Evolutionary conservation across 2,888 invertebrate species (phyloP).

Genomic region (Itoplectis maculator): DNA sequence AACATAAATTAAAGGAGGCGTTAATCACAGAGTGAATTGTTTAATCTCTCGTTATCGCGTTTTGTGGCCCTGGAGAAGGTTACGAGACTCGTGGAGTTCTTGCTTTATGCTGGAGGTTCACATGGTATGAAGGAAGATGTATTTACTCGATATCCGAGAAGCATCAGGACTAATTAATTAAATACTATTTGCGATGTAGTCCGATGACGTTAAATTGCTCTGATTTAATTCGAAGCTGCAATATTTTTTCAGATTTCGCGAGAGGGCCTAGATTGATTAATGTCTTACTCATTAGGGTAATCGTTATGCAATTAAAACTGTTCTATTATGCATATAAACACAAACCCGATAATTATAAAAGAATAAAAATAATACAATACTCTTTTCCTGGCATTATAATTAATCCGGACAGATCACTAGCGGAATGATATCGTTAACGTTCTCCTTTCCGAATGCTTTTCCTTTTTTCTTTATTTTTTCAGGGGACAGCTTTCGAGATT

Average conservation of each 20-base stretch:
- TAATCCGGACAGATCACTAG: background rate
- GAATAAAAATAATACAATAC: background rate
- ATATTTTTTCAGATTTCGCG: no score
- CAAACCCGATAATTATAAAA: background rate
- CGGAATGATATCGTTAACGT: background rate
- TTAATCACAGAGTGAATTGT: slow-evolving; percentile 51
- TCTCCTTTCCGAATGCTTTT: background rate
- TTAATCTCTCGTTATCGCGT: slow-evolving; percentile 29
- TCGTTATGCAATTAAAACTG: no score
- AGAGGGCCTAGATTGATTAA: no score
- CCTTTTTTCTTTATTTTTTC: background rate
- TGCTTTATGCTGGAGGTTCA: background rate
- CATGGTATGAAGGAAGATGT: background rate
- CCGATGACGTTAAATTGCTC: background rate
- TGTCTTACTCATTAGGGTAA: no score
- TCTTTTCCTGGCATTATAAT: background rate
- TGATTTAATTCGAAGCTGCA: no score
- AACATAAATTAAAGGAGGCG: slow-evolving; percentile 42
- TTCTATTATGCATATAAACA: background rate
- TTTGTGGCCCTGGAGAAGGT: slow-evolving; percentile 9
- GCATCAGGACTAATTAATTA: slow-evolving; percentile 6
- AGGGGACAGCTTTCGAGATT: background rate
- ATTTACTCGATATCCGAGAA: slow-evolving; percentile 2
- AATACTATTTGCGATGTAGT: background rate
- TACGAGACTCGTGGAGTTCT: background rate